Base-by-base conservation (phyloP, 2,888 invertebrate genomes). In the Drosophila greeni region DNA sequence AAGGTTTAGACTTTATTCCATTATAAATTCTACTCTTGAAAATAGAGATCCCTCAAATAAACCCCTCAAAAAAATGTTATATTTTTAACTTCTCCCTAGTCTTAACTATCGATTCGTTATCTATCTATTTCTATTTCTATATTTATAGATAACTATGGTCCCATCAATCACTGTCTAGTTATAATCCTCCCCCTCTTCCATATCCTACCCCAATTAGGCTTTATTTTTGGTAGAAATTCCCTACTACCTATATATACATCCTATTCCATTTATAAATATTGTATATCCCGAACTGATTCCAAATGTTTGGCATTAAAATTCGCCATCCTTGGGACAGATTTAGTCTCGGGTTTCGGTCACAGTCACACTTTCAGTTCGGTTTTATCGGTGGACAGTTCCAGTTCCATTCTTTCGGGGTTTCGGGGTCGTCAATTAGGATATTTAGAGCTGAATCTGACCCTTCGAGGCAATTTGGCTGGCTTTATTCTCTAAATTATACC, bases 391-490 rank as follows among this genome's bases (percentile, higher is more conserved):
- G 11, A 11, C 29, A 29, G 29, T 29, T 26, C 29, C 29, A 29
- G 29, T 29, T 26, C 14, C 5, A 23, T 60, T 7, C 18, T 8
- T 31, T 24, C 9, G n/a, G 20, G 23, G 42, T 4, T 24, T 29
- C 40, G 29, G 62, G 29, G 23, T 61, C 61, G 61, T 80, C 82
- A 82, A 82, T 82, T 80, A 79, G 73, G 75, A 75, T 74, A 72
- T 79, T 79, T 76, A 62, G 69, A 61, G 42, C 61, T n/a, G 49
- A 18, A 33, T 48, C 26, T 51, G 61, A 49, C 49, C 61, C 60
- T 59, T 40, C 61, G 16, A 26, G 26, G 26, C 40, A 48, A 48
- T 57, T 57, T 59, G 57, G 37, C 24, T n/a, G 45, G 43, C 45
- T 47, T 39, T 20, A 45, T 37, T 37, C 52, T 36, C 40, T 26